phyloP scores from a whole-genome alignment of 2,797 vertebrate species.

The Labroides dimidiatus region DNA sequence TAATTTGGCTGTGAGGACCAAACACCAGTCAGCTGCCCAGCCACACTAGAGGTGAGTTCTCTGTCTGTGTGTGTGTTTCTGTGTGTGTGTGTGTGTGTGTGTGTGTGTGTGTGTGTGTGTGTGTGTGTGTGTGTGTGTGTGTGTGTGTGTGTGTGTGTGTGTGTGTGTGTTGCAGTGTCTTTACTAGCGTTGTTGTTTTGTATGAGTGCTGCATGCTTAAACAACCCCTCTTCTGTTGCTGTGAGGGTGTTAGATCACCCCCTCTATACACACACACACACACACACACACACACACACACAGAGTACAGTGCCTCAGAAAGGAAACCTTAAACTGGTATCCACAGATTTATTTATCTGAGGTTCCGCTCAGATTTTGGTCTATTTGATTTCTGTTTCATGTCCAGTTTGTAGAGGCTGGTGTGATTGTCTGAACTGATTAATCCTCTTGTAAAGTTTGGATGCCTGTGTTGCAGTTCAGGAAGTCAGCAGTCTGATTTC shows the following conservation, averaged over 20 bases:
- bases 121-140: not conserved
- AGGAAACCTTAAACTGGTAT: no score
- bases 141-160: not conserved
- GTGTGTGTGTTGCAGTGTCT: not conserved
- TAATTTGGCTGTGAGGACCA: slow-evolving; percentile 46
- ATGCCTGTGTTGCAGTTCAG: no score
- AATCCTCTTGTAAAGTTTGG: no score
- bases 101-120: not conserved
- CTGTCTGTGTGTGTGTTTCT: not conserved
- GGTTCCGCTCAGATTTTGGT: no score
- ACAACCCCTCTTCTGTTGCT: slow-evolving; percentile 24
- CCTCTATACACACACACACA: not conserved
- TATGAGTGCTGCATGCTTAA: slow-evolving; percentile 12
- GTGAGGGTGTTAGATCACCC: slow-evolving; percentile 25
- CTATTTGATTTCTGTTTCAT: no score
- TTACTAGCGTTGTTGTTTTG: slow-evolving; percentile 9
- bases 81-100: slow-evolving; percentile 7
- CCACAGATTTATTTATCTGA: no score
- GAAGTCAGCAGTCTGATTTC: no score
- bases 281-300: no score
- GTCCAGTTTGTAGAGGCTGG: no score
- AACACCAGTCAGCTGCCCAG: slow-evolving; percentile 32
- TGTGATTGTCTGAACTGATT: no score
- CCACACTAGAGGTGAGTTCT: slow-evolving; percentile 58
- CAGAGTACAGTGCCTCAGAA: not conserved